Conservation (phyloP, 1,140 invertebrate genomes). For the Eciton burchellii region DNA sequence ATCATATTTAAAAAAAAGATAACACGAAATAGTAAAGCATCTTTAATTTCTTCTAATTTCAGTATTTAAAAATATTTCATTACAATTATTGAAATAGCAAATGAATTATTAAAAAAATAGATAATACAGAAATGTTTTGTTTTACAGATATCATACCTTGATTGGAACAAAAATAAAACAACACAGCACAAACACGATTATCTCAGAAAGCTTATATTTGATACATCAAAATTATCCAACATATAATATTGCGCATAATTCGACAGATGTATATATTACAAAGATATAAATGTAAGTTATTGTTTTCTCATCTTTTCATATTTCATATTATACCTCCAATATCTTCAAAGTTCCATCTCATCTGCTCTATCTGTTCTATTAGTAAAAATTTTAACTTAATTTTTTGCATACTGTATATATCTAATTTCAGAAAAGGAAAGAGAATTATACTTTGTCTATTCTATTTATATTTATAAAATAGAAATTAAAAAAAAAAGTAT, state of each 20-base stretch:
- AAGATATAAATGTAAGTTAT: no score
- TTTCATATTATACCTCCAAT: no score
- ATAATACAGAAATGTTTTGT: constrained; percentile 2
- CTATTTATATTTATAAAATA: no score
- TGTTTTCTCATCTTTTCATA: no score
- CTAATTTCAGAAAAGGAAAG: no score
- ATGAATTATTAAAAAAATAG: not conserved
- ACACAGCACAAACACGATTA: constrained; percentile 5
- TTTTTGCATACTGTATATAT: no score
- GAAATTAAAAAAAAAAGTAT: no score
- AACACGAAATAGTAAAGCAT: not conserved
- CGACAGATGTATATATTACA: not conserved
- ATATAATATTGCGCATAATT: not conserved
- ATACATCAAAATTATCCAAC: not conserved
- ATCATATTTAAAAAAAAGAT: not conserved
- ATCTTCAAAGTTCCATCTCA: no score
- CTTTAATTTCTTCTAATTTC: not conserved
- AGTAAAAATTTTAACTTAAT: not conserved
- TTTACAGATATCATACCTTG: constrained; percentile 63
- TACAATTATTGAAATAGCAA: not conserved
- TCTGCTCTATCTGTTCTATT: not conserved
- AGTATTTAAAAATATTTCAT: not conserved
- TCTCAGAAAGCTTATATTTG: constrained; percentile 46
- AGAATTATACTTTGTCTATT: no score
- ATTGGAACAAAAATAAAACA: constrained; percentile 47